Evolutionary conservation across 2,113 vertebrate genomes (phyloP), one percentile per base, ranked within the genome.

Genomic region (Strix uralensis): DNA sequence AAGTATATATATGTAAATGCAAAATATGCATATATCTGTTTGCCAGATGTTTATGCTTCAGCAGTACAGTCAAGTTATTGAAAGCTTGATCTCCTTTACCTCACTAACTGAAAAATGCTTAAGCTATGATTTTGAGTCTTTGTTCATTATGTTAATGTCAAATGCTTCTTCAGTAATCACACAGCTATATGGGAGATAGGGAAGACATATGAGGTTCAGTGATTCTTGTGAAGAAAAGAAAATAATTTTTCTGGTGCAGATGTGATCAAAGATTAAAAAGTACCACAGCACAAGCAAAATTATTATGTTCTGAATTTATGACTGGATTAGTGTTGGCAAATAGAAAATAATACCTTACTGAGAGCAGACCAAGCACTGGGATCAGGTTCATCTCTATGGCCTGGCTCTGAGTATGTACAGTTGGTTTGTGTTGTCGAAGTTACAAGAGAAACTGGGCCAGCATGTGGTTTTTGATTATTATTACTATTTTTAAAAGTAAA

Each of bases 381-480:
- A 77, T 90, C 12, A 34, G 63, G 49, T 70, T 91, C 25, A 22
- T 66, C 5, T 2, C 19, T 70, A 30, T 74, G 42, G 7, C 84
- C 46, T 58, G 69, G 17, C 44, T 89, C 44, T 46, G 44, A 17
- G 44, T 46, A 46, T 46, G 23, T 78, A 49, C 38, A 90, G 42
- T 32, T 71, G 49, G 5, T 78, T 95, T 67, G 26, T 55, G 30
- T 10, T 85, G 69, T 63, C 4, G 49, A 26, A 87, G 22, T 54
- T 85, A 54, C 40, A 72, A 49, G n/a, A 69, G 42, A 94, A 80
- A 51, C 13, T 36, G n/a, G 13, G 10, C 20, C 6, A 47, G 19
- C 7, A 13, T 1, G 0, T 3, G 2, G 2, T 15, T 44, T n/a
- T 51, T 19, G 51, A 15, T 61, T 38, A 57, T 65, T 38, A 57